Evolutionary conservation across 2,113 vertebrate species (phyloP), one percentile per base, ranked within the genome.

Genomic region (Odontesthes bonariensis): DNA sequence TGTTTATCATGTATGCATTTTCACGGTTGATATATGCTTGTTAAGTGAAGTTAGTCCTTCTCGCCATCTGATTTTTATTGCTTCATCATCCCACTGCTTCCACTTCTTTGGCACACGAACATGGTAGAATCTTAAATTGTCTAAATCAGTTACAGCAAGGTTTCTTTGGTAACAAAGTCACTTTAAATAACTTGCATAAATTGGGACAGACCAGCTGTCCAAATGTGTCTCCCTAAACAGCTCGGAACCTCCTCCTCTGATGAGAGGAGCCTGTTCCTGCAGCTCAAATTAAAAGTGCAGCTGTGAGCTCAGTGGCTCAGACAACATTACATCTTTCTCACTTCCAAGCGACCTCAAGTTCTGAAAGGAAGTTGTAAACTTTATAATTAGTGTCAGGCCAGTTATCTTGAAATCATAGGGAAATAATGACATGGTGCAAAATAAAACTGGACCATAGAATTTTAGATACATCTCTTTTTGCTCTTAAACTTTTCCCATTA

Each of bases 261-360:
- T 64, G 57, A 70, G 66, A 55, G 33, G 57, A 75, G 74, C 52
- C 33, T 61, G 63, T 68, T 77, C 59, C 69, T 74, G 72, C 65
- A 23, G 73, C 60, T 74, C 56, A 49, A 57, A 71, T 71, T 65
- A 73, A 62, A 79, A 49, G 75, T 73, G 68, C 85, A 76, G 74
- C 74, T 77, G 57, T 54, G 73, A 68, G 47, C 73, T 68, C 47
- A 60, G 56, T 19, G 62, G 47, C 52, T 56, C 70, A 66, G 73
- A 58, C 31, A 44, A 62, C 3, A 12, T 76, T 31, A 76, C 67
- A 27, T 84, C 81, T 65, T 16, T 19, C 70, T 57, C 77, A 23
- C 61, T 22, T 73, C 57, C 46, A 6, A 47, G 62, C 8, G 38
- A 0, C 4, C 14, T 17, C 38, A 27, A 74, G 54, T 81, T 63